Evolutionary conservation across 1,140 invertebrate genomes (phyloP).

Genomic region (Liolophura sinensis): DNA sequence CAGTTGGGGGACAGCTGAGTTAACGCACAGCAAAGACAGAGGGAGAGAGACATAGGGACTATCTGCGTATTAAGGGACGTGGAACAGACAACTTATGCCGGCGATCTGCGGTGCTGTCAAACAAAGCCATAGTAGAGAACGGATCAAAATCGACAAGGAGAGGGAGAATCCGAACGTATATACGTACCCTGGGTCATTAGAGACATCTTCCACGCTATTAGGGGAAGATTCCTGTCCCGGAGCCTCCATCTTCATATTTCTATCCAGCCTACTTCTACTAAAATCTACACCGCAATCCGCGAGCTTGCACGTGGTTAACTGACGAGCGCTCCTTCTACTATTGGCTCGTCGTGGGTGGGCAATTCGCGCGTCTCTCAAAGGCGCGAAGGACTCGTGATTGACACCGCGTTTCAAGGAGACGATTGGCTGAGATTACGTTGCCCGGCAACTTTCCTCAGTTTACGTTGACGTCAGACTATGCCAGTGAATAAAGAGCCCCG

Average conservation of each 20-base stretch:
- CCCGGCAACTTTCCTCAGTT: slow-evolving; percentile 39
- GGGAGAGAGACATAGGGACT: slow-evolving; percentile 8
- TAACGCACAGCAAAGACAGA: slow-evolving; percentile 13
- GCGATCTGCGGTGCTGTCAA: too few species aligned
- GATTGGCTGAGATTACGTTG: slow-evolving; percentile 38
- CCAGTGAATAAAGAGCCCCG: slow-evolving; percentile 22
- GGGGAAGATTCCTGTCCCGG: slow-evolving; percentile 29
- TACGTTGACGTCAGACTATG: slow-evolving; percentile 19
- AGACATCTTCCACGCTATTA: slow-evolving; percentile 42
- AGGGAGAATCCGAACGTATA: slow-evolving; percentile 6
- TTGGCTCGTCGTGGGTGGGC: slow-evolving; percentile 42
- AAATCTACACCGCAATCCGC: slow-evolving; percentile 35
- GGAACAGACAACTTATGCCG: too few species aligned
- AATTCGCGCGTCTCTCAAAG: slow-evolving; percentile 40
- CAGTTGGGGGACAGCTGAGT: slow-evolving; percentile 19
- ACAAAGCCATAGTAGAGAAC: too few species aligned
- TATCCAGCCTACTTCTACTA: slow-evolving; percentile 33
- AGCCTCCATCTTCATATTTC: slow-evolving; percentile 49
- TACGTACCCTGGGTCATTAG: slow-evolving; percentile 48
- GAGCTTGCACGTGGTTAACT: too few species aligned
- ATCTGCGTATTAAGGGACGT: slow-evolving; percentile 16
- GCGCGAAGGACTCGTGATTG: slow-evolving; percentile 44
- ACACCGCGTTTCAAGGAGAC: slow-evolving; percentile 22
- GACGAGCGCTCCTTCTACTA: slow-evolving; percentile 22
- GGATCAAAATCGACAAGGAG: slow-evolving; percentile 16